phyloP scores from a whole-genome alignment of 64 coral and sea anemone species.

The Acropora yongei region DNA sequence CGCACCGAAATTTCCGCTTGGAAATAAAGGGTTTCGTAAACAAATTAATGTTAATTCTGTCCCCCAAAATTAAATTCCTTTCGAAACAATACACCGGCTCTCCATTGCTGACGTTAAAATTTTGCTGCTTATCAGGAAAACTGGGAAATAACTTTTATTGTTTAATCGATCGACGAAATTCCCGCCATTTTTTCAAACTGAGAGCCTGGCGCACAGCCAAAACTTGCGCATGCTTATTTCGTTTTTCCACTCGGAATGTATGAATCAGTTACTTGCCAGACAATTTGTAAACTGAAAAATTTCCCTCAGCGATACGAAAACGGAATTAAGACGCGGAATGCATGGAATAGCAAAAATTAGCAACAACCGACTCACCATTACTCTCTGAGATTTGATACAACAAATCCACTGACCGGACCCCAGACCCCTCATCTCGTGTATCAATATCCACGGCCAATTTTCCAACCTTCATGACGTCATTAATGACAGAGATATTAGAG shows the following conservation, averaged over 20 bases:
- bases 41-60: neutral
- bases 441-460: conserved; percentile 59
- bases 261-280: neutral
- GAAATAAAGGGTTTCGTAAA: neutral
- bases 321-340: neutral
- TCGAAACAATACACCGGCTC: neutral
- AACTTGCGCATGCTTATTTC: no score
- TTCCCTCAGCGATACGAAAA: neutral
- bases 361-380: neutral
- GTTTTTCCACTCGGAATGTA: neutral
- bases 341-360: neutral
- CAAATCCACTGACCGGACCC: conserved; percentile 76
- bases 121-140: neutral
- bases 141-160: no score
- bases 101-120: neutral
- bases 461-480: conserved; percentile 74
- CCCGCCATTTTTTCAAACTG: no score
- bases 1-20: neutral
- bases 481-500: conserved; percentile 66
- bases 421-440: conserved; percentile 72
- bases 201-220: no score
- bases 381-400: conserved; percentile 59
- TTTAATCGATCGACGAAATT: no score
- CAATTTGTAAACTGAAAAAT: neutral
- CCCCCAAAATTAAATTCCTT: neutral